Evolutionary conservation across 2,888 invertebrate species (phyloP).

Genomic region (Hirudinaria manillensis): DNA sequence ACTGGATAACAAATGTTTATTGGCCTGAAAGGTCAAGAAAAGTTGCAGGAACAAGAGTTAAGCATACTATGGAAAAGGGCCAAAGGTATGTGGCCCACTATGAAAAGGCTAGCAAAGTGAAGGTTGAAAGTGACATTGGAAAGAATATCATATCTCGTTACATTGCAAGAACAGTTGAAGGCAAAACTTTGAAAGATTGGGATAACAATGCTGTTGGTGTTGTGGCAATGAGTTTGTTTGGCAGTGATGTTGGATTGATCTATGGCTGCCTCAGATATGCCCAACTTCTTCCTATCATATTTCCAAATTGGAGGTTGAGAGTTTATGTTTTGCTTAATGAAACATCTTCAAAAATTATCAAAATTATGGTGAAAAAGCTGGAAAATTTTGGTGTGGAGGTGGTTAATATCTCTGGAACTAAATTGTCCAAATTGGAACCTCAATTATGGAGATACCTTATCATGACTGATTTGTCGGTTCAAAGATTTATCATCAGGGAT

Average conservation of each 20-base stretch:
- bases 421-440: slow-evolving; percentile 33
- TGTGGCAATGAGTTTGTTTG: slow-evolving; percentile 38
- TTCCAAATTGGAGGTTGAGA: slow-evolving; percentile 38
- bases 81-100: slow-evolving; percentile 39
- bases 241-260: slow-evolving; percentile 35
- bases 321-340: slow-evolving; percentile 34
- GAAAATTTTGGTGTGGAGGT: slow-evolving; percentile 39
- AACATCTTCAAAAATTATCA: slow-evolving; percentile 15
- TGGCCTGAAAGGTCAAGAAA: slow-evolving; percentile 42
- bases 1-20: slow-evolving; percentile 61
- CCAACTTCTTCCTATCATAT: slow-evolving; percentile 37
- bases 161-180: slow-evolving; percentile 34
- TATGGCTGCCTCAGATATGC: slow-evolving; percentile 39
- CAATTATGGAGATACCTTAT: slow-evolving; percentile 39
- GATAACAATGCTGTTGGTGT: slow-evolving; percentile 35
- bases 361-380: slow-evolving; percentile 37
- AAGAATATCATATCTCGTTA: slow-evolving; percentile 36
- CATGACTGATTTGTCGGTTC: slow-evolving; percentile 36
- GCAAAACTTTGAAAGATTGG: slow-evolving; percentile 13
- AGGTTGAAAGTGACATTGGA: slow-evolving; percentile 40
- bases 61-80: slow-evolving; percentile 41
- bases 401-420: slow-evolving; percentile 31
- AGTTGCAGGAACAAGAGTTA: slow-evolving; percentile 38
- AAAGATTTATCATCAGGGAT: slow-evolving; percentile 39
- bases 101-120: slow-evolving; percentile 39